Evolutionary conservation across 37 sponge, comb jelly and placozoan genomes (phyloP), one percentile per base, ranked within the genome.

Genomic region (Corticium candelabrum): DNA sequence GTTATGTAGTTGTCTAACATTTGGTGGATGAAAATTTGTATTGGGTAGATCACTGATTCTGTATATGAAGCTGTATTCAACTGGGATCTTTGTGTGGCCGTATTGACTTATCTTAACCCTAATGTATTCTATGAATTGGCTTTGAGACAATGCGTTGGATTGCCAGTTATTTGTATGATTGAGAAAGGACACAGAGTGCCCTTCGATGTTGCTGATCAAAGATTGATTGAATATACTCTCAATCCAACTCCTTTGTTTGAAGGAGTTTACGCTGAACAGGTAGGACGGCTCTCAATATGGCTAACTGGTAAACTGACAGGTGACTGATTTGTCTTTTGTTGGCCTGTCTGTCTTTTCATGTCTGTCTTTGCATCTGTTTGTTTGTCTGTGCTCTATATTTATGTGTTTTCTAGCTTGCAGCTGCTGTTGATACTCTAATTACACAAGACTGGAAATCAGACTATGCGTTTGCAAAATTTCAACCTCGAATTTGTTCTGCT

Each of bases 391-490:
- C n/a, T n/a, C n/a, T n/a, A n/a, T n/a, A n/a, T n/a, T n/a, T n/a
- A n/a, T n/a, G n/a, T n/a, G 21, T 27, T 50, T 50, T 50, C 21
- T 21, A 50, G 62, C 15, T 50, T 50, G 62, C 62, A 11, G 21
- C 11, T 50, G 62, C 62, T 50, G 21, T 50, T 50, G 62, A 50
- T 50, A 27, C 62, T 11, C 21, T 50, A 50, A 21, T 21, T 27
- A 21, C 11, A 50, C 62, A 50, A 21, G 62, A 50, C 15, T 50
- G 62, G 62, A 50, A 50, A 21, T 27, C 62, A 27, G 62, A 50
- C 62, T 50, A 50, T 50, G 62, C 62, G 62, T 50, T 50, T 50
- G 62, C 62, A 11, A 50, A 50, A 21, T 50, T 50, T 50, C 62
- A 50, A 21, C 62, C 62, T 11, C 62, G 62, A 50, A 50, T 50